Evolutionary conservation across 2,113 vertebrate genomes (phyloP), one percentile per base, ranked within the genome.

Genomic region (Asarcornis scutulata): DNA sequence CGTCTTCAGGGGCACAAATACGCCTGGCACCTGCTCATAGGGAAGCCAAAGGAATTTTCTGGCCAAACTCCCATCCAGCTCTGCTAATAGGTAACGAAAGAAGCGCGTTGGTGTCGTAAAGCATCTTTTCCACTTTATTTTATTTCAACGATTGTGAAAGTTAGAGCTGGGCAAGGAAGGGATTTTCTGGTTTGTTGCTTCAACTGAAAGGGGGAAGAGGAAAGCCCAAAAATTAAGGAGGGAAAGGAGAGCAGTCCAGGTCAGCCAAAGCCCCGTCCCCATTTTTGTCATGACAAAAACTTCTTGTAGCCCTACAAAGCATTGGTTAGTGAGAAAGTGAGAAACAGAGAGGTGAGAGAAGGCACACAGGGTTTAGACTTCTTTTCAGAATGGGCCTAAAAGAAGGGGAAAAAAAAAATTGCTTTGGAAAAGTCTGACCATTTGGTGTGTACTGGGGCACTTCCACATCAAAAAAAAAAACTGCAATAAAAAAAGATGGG

Each of bases 1-100:
- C 25, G 71, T 95, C 86, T 89, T 85, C 55, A 89, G 21, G 59
- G 76, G 32, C 58, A 95, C 72, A 86, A 77, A 95, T 31, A 13
- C 26, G 14, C 79, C 59, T 2, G 0, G 18, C 8, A 4, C 36
- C n/a, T 3, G 4, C 55, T 36, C 73, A 59, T 38, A 12, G 60
- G 32, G 50, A 36, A 78, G 31, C 36, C 86, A 31, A 11, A 92
- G 58, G 53, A 90, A 66, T 71, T 88, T 18, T 73, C 83, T 9
- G 5, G 53, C 86, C 12, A 79, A 83, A 52, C 91, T 64, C 17
- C 25, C 5, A 4, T n/a, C 86, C 94, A 67, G 74, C 68, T 52
- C 73, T 94, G 10, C n/a, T 67, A 69, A 74, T 29, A 46, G 34
- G 17, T 94, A 93, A 74, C 78, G 36, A 79, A 96, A 91, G 34